Conservation (phyloP, 2,797 vertebrate species). For the Chelidonichthys spinosus region DNA sequence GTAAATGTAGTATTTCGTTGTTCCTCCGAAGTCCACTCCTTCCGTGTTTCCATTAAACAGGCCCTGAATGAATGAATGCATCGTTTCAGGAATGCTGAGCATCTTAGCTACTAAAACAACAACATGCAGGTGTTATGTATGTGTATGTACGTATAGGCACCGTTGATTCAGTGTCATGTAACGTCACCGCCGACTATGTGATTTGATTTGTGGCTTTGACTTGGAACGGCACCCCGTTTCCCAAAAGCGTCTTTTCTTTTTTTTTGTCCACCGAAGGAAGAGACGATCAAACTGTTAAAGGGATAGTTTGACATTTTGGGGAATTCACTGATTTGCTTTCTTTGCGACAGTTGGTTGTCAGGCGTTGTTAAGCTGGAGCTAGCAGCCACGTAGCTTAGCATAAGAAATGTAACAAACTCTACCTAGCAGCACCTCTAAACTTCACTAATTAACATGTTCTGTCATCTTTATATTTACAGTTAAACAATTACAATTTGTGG, state of each 20-base stretch:
- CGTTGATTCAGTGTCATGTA: slow-evolving; percentile 48
- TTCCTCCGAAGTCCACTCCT: slow-evolving; percentile 56
- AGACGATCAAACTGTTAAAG: slow-evolving; percentile 7
- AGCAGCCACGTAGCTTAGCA: neutral
- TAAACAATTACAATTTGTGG: neutral
- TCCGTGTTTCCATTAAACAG: slow-evolving; percentile 55
- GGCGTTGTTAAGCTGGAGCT: neutral
- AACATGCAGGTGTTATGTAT: slow-evolving; percentile 31
- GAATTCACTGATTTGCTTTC: slow-evolving; percentile 12
- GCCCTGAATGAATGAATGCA: slow-evolving; percentile 53
- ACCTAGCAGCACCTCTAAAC: neutral
- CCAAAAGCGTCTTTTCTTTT: slow-evolving; percentile 25
- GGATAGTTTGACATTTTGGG: slow-evolving; percentile 12
- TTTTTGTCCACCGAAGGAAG: slow-evolving; percentile 7
- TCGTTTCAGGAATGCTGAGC: slow-evolving; percentile 55
- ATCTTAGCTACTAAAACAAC: slow-evolving; percentile 46
- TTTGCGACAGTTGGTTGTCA: neutral
- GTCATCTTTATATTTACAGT: neutral
- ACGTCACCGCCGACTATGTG: slow-evolving; percentile 37
- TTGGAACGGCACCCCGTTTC: slow-evolving; percentile 42
- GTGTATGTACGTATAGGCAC: slow-evolving; percentile 40
- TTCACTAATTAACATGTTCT: neutral
- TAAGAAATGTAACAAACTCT: neutral
- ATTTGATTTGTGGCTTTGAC: slow-evolving; percentile 33
- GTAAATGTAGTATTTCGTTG: slow-evolving; percentile 50